Base-by-base conservation (phyloP, 1,140 invertebrate genomes). In the Drosophila repletoides region DNA sequence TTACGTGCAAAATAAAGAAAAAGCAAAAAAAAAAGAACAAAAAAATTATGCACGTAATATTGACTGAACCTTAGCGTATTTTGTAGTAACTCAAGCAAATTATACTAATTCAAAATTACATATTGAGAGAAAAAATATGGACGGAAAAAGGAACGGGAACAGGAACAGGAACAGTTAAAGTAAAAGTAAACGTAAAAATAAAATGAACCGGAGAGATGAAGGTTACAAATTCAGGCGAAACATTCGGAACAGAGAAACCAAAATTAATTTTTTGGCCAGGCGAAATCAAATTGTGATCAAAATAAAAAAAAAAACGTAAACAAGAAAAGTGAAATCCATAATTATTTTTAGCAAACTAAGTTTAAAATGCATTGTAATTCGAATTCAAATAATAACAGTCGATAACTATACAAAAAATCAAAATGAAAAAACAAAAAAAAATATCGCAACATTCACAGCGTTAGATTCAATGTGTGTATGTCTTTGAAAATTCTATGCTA, bases 201-300 rank as follows among this genome's bases (percentile, higher is more conserved):
- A n/a, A n/a, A n/a, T n/a, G n/a, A n/a, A n/a, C n/a, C n/a, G n/a
- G n/a, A n/a, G n/a, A n/a, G n/a, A n/a, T n/a, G 41, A 34, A 72
- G 56, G 51, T 63, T 84, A 84, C 60, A 77, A n/a, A n/a, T 83
- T 83, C 79, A 83, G 77, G 77, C 77, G 60, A 86, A 79, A 52
- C 80, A 86, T 84, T 84, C 81, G 80, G 80, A 75, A 83, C 65
- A 79, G 46, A 76, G 68, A 86, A 83, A 84, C 80, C 71, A 80
- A 86, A 80, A 56, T 69, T 40, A 73, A n/a, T n/a, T n/a, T 67
- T 81, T 76, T 87, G 76, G 81, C 64, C 76, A 86, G 70, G 81
- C 81, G 79, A 88, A 87, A 87, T 87, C 81, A 86, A 86, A 86
- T 81, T 86, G 81, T 87, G 81, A 86, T 86, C 81, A 73, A 76